phyloP scores from a whole-genome alignment of 2,888 invertebrate species.

The Furcula furcula region DNA sequence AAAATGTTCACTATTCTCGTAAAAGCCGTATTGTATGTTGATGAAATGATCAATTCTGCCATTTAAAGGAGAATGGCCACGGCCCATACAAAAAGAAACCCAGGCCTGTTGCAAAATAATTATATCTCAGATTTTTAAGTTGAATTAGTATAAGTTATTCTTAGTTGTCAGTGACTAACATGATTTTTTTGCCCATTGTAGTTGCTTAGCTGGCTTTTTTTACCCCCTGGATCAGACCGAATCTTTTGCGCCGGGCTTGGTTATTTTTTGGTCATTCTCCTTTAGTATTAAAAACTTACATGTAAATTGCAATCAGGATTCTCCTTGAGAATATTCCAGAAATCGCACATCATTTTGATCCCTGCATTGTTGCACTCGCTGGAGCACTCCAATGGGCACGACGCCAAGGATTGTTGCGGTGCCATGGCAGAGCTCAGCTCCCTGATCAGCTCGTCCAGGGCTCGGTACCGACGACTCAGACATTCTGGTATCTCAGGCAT shows the following conservation, averaged over 20 bases:
- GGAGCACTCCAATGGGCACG: conserved; percentile 6
- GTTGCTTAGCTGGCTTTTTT: too few relatives aligned
- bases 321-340: conserved; percentile 66
- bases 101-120: too few relatives aligned
- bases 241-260: not conserved
- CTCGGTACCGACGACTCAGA: conserved; percentile 50
- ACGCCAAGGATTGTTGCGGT: conserved; percentile 6
- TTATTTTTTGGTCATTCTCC: not conserved
- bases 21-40: too few relatives aligned
- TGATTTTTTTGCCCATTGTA: too few relatives aligned
- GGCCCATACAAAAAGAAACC: too few relatives aligned
- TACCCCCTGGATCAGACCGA: too few relatives aligned
- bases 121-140: too few relatives aligned
- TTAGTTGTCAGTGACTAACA: too few relatives aligned
- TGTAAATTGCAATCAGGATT: conserved; percentile 53
- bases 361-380: conserved; percentile 33
- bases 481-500: conserved; percentile 61
- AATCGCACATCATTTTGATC: conserved; percentile 59
- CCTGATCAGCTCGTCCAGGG: conserved; percentile 51
- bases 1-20: too few relatives aligned
- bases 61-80: too few relatives aligned
- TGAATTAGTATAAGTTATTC: too few relatives aligned
- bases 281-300: conserved; percentile 32
- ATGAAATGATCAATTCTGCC: too few relatives aligned
- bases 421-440: conserved; percentile 34